Base-by-base conservation (phyloP, 2,797 vertebrate genomes). In the Nasua narica region DNA sequence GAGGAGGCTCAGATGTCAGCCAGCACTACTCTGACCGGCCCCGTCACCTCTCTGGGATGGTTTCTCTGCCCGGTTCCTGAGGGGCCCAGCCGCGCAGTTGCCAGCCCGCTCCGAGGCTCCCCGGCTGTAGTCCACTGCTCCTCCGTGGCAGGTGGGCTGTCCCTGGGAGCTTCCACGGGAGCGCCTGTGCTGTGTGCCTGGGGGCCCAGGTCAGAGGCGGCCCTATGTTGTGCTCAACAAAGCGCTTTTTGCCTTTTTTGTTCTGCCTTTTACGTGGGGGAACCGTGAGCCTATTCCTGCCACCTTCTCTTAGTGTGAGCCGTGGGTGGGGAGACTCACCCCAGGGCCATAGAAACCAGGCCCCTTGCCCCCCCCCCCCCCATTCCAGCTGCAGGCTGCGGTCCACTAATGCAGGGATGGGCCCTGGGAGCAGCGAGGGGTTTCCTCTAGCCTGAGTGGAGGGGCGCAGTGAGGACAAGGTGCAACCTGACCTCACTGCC, bases 171-270 rank as follows among this genome's bases (percentile, higher is more conserved):
- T n/a, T n/a, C n/a, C n/a, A n/a, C n/a, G n/a, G n/a, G 54, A 54
- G 7, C 29, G 37, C 3, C 15, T n/a, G 29, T 35, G 15, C 23
- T 84, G 21, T 5, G 40, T 25, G 50, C 3, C 2, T 67, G 65
- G 60, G 54, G n/a, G 21, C 32, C 37, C 18, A 37, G 81, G 77
- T 54, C 19, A 32, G 52, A 60, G 46, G 74, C 3, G 50, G 58
- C 19, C 10, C 10, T 77, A 60, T 76, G 19, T 35, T 23, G n/a
- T 56, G 11, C 35, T 74, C 84, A 52, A 50, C 56, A 65, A 72
- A 86, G 48, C 69, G 50, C 52, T 89, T 67, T 48, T 50, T 87
- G 19, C 74, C 50, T 89, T 50, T 50, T 48, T 50, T 90, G 29
- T 81, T 89, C 69, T 83, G 70, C 7, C 3, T 79, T 87, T 82